Conservation (phyloP, 2,888 invertebrate species). For the Ormyrus labotus region DNA sequence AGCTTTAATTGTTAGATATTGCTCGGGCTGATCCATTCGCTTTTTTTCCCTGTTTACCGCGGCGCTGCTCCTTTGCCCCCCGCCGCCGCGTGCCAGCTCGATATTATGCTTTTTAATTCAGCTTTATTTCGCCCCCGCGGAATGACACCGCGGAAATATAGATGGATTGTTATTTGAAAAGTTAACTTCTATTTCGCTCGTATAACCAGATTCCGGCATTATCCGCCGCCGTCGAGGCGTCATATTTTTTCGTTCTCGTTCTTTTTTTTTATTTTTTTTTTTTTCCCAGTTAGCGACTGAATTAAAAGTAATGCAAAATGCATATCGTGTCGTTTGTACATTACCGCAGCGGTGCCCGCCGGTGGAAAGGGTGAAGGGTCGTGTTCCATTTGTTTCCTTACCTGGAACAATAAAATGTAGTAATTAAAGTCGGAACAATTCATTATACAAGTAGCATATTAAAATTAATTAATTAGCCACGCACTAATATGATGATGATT, state of each 20-base stretch:
- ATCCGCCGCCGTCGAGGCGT: background rate
- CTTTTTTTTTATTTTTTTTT: conserved; percentile 2
- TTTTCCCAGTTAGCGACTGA: background rate
- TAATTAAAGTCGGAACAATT: background rate
- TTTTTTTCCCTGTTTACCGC: conserved; percentile 28
- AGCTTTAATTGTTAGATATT: conserved; percentile 66
- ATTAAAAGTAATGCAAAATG: conserved; percentile 16
- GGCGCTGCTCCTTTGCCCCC: background rate
- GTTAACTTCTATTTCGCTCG: conserved; percentile 16
- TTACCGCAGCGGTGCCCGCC: conserved; percentile 28
- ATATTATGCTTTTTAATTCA: conserved; percentile 19
- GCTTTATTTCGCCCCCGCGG: conserved; percentile 25
- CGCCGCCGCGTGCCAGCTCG: background rate
- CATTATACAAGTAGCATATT: no score
- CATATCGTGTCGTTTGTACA: conserved; percentile 9
- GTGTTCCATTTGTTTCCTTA: conserved; percentile 29
- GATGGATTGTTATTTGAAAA: conserved; percentile 31
- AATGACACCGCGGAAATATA: background rate
- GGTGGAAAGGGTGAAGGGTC: conserved; percentile 15
- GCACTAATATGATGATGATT: no score
- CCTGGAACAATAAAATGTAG: conserved; percentile 38
- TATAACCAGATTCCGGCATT: background rate
- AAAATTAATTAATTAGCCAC: no score
- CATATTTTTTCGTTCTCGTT: background rate
- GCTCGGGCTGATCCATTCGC: conserved; percentile 19